Base-by-base conservation (phyloP, 1,140 invertebrate species). In the Plectus sambesii region DNA sequence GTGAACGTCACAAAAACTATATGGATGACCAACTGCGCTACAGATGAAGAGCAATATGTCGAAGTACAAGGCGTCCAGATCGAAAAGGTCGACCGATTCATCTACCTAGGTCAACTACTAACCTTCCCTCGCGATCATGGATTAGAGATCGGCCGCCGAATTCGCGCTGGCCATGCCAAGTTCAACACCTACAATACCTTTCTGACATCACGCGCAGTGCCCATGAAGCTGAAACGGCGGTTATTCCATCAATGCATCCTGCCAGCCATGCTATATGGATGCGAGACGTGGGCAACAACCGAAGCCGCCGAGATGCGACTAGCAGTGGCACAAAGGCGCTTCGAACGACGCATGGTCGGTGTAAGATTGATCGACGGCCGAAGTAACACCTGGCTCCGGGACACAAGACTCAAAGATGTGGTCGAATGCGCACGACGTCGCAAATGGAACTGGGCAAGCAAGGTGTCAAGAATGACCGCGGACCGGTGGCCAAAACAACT, bases 201-300 rank as follows among this genome's bases (percentile, higher is more conserved):
- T 5, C 19, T 48, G 5, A 48, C 42, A 29, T 8, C 15, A n/a
- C 8, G 42, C 15, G 23, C 15, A n/a, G 25, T 25, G 6, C 43
- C 17, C 5, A 48, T 48, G 41, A 15, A 48, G 5, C 47, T 48
- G 15, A 48, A 48, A 48, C 1, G 47, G 50, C 17, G 12, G 15
- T 48, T 24, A 23, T 47, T 48, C 47, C 47, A 48, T 47, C 47
- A 23, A 17, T 47, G 42, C 1, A 47, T 48, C 47, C 19, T 48
- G 47, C 47, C 47, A 12, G 22, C 44, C 1, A n/a, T 48, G 5
- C 26, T 48, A 4, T 48, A 48, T 6, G 47, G 47, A 15, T 47
- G 43, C 6, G 43, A 47, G n/a, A 48, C 47, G n/a, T 48, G 47
- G 47, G 42, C 43, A 4, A 15, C 25, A 5, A 48, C 47, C 4